These are phyloP conservation scores for Lucilia cuprina DNA, from an alignment of 1,140 invertebrate species.

Conservation along the genomic window DNA sequence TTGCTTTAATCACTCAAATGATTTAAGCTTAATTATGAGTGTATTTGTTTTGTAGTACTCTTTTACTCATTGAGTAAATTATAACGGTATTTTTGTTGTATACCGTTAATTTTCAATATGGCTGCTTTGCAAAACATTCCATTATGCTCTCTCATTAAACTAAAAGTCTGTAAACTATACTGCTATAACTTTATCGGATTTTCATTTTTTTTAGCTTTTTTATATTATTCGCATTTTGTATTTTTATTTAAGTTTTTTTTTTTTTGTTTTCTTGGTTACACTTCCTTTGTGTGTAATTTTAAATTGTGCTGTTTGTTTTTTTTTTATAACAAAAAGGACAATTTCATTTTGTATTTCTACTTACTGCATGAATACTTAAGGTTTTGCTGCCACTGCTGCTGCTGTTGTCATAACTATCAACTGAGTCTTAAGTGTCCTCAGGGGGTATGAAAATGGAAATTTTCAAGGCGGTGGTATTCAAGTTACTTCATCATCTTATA, in stretches of 20 bases:
- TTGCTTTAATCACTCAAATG: background rate
- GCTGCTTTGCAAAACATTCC: constrained; percentile 43
- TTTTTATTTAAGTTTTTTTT: constrained; percentile 23
- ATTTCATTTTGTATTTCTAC: background rate
- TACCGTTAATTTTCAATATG: constrained; percentile 50
- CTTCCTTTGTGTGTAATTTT: constrained; percentile 41
- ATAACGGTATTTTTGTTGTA: constrained; percentile 12
- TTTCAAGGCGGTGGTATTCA: constrained; percentile 38
- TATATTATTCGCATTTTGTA: background rate
- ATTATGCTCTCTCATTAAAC: background rate
- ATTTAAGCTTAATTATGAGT: background rate
- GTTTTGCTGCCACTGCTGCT: background rate
- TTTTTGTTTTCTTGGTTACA: constrained; percentile 43
- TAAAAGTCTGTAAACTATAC: constrained; percentile 14
- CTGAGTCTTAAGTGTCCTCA: constrained; percentile 57
- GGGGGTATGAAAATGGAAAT: constrained; percentile 44
- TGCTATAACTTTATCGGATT: constrained; percentile 26
- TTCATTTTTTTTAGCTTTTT: constrained; percentile 10
- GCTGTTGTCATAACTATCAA: constrained; percentile 27
- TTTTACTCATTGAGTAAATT: background rate
- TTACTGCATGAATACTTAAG: background rate
- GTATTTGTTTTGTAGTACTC: background rate
- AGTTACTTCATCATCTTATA: constrained; percentile 15
- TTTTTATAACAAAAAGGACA: background rate
- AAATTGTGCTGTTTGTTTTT: background rate